Base-by-base conservation (phyloP, 37 sponge, comb jelly and placozoan species). In the Lycopodina hypogea region DNA sequence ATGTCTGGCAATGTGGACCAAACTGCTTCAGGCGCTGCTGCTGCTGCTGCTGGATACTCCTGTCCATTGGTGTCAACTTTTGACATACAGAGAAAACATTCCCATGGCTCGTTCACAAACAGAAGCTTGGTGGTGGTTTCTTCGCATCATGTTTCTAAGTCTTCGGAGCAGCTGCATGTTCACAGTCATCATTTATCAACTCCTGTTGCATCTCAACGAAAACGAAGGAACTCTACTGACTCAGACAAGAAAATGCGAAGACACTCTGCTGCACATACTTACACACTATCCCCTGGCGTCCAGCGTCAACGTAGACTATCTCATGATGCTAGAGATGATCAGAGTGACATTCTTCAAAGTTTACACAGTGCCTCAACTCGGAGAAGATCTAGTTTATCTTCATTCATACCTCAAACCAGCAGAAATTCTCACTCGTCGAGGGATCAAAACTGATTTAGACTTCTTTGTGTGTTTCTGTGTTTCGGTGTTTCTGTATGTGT, bases 251-350 rank as follows among this genome's bases (percentile, higher is more conserved):
- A 62, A 45, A 15, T 55, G 56, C 35, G 65, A 64, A 35, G 77
- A 39, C 77, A 75, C 39, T 75, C 75, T 22, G 28, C 48, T 70
- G 48, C 42, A 70, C 22, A 35, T 42, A 7, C 41, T 45, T 28
- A 4, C 2, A 73, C 56, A 8, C 17, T 61, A 57, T 6, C 33
- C 15, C 23, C 17, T 30, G 30, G 48, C n/a, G 19, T 30, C 50
- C 42, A 45, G 60, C 48, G 42, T 35, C 77, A 64, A 48, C 62
- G 82, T 17, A 32, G 82, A 33, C 30, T 73, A 63, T 81, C 82
- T 0, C 82, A 81, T 30, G 82, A 81, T 63, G 82, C 51, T 15
- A 72, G 74, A 51, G 82, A 60, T 39, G 65, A 81, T 1, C 72
- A 62, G 52, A 42, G 18, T 24, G 82, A 81, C 17, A n/a, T 81